Percentiles rank a stretch among this genome's conserved stretches.
Conservation (phyloP, 2,797 vertebrate species). For the Schizothorax lantsangensis region DNA sequence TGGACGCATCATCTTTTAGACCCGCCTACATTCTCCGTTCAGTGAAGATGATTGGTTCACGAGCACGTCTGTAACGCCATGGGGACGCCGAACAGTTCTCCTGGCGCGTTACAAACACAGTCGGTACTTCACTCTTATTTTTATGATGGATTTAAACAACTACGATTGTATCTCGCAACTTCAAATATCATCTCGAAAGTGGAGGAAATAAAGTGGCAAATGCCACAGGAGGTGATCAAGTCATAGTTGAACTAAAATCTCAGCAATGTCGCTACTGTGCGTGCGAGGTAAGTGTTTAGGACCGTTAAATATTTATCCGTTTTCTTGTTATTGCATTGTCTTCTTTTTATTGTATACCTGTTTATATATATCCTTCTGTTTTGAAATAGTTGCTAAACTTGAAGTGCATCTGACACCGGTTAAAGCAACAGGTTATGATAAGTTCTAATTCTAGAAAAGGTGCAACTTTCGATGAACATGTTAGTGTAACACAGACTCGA, state of each 20-base stretch:
- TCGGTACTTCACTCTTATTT: slow-evolving; percentile 8
- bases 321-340: not conserved
- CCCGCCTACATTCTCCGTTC: slow-evolving; percentile 1
- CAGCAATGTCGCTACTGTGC: slow-evolving; percentile 79
- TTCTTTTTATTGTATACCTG: not conserved
- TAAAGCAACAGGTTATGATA: slow-evolving; percentile 26
- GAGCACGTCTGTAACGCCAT: slow-evolving; percentile 14
- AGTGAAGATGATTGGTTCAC: slow-evolving; percentile 29
- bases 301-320: not conserved
- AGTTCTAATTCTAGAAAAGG: not conserved
- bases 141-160: slow-evolving; percentile 8
- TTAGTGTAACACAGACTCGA: not conserved
- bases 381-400: not conserved
- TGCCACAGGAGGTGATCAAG: not conserved
- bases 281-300: slow-evolving; percentile 73
- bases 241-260: slow-evolving; percentile 19
- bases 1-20: not conserved
- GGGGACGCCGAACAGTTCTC: slow-evolving; percentile 2
- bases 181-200: not conserved
- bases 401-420: not conserved
- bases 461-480: not conserved
- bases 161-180: not conserved
- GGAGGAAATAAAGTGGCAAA: not conserved
- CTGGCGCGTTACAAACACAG: slow-evolving; percentile 4
- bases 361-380: not conserved